phyloP scores from a whole-genome alignment of 2,113 vertebrate genomes.

The Notiomystis cincta region DNA sequence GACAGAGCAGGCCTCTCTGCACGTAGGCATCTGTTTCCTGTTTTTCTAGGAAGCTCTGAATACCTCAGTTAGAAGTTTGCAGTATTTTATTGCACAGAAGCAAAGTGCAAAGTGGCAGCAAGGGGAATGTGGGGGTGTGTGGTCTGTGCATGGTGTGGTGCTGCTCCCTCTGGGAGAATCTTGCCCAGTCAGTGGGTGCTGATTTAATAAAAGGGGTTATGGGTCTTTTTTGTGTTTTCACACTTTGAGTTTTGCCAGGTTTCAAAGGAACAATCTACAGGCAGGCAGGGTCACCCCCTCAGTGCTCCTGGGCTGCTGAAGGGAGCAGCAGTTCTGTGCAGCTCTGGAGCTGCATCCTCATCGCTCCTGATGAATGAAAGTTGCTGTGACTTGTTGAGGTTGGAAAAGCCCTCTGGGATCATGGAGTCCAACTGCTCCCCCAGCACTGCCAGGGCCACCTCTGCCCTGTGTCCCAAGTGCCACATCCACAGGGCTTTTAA shows the following conservation, averaged over 20 bases:
- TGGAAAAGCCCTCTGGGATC: neutral
- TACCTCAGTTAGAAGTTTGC: neutral
- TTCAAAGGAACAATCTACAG: accelerated
- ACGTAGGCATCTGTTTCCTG: accelerated
- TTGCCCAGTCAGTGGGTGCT: accelerated
- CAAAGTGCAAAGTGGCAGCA: neutral
- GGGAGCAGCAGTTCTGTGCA: neutral
- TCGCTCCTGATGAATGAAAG: neutral
- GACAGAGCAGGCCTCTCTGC: neutral
- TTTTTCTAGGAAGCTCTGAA: neutral
- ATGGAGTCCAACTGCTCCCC: accelerated
- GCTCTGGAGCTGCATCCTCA: neutral
- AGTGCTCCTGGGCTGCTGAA: neutral
- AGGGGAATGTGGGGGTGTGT: neutral
- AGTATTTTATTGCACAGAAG: neutral
- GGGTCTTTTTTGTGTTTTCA: neutral
- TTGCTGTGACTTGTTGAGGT: neutral
- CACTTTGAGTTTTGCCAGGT: neutral
- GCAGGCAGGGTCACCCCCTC: neutral
- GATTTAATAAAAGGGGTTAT: neutral
- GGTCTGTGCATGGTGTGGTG: accelerated
- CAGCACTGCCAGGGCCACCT: neutral
- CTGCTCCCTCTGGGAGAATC: neutral
- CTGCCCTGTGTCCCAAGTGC: accelerated
- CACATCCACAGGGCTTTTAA: accelerated